Base-by-base conservation (phyloP, 2,888 invertebrate species). In the Gastrophysa polygoni region DNA sequence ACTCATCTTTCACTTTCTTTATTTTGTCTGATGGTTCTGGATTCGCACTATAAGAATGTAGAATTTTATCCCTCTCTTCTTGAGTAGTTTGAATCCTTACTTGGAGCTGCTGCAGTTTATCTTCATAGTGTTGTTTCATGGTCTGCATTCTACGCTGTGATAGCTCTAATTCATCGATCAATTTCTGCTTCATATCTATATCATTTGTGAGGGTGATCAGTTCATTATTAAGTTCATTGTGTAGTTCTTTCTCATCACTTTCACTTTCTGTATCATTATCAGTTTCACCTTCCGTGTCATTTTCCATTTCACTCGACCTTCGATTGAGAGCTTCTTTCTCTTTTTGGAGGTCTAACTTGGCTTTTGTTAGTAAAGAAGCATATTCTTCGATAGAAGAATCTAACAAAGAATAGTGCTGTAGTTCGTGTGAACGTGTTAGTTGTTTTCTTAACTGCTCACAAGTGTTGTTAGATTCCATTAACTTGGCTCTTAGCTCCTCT, bases 121-220 rank as follows among this genome's bases (percentile, higher is more conserved):
- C 93, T 81, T 98, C 98, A 82, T 98, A 98, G 78, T 97, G 95
- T 67, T 89, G 88, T 61, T 91, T 87, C 86, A 98, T 89, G 0
- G 91, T 88, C 55, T 93, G 90, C 77, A 98, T 85, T 50, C 95
- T 85, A 57, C 92, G 87, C 78, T 98, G 96, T 0, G 94, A 94
- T 60, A 90, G 83, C 80, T 98, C 98, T 68, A 98, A 81, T 76
- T 98, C 96, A 75, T 96, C 95, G 67, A 99, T 96, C 47, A 98
- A 84, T 59, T 94, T 91, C 71, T 96, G 93, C 79, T 98, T 98
- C 58, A 96, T 92, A 77, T 93, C 93, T 69, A 98, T 98, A 81
- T 98, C 96, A 49, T 92, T 92, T 59, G 95, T 96, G 14, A 98
- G 83, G 8, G 92, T 91, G 11, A 95, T 92, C 63, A 98, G 83